These are phyloP conservation scores for Aeoliscus strigatus DNA, from an alignment of 2,797 vertebrate species.

Conservation along the genomic window DNA sequence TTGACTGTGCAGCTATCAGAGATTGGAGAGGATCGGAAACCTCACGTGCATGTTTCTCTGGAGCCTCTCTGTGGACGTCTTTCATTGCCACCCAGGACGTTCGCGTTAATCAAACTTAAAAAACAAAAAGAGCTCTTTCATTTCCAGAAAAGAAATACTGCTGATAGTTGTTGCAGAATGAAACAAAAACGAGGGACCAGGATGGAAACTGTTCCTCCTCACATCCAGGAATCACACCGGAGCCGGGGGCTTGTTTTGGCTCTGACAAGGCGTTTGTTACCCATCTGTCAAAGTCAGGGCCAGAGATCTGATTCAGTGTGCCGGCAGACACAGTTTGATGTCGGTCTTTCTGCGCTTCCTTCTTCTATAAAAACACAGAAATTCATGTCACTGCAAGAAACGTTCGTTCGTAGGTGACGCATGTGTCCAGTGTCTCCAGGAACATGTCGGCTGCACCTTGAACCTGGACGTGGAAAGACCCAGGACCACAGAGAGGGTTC, in stretches of 20 bases:
- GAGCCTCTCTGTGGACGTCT: conserved; percentile 14
- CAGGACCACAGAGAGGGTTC: conserved; percentile 1
- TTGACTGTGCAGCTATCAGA: conserved; percentile 22
- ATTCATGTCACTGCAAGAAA: conserved; percentile 29
- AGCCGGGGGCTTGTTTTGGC: conserved; percentile 26
- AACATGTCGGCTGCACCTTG: neutral
- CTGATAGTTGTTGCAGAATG: conserved; percentile 6
- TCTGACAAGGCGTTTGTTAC: conserved; percentile 17
- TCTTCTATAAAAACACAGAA: conserved; percentile 27
- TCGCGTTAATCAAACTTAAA: conserved; percentile 15
- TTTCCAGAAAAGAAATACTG: conserved; percentile 11
- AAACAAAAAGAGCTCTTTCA: conserved; percentile 16
- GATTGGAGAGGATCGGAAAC: conserved; percentile 17
- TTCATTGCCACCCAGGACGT: conserved; percentile 25
- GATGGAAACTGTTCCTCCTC: conserved; percentile 23
- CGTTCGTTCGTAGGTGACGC: conserved; percentile 18
- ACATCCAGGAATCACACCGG: conserved; percentile 24
- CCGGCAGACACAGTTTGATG: no score
- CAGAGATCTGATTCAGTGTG: conserved; percentile 23
- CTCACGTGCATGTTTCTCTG: conserved; percentile 20
- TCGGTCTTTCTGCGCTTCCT: conserved; percentile 33
- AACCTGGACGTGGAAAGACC: neutral
- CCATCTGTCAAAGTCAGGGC: conserved; percentile 27
- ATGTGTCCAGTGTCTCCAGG: neutral
- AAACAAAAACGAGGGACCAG: conserved; percentile 6